Percentiles rank a stretch among this genome's conserved stretches.
phyloP scores from a whole-genome alignment of 2,113 vertebrate genomes.

The Pachypanchax playfairii region DNA sequence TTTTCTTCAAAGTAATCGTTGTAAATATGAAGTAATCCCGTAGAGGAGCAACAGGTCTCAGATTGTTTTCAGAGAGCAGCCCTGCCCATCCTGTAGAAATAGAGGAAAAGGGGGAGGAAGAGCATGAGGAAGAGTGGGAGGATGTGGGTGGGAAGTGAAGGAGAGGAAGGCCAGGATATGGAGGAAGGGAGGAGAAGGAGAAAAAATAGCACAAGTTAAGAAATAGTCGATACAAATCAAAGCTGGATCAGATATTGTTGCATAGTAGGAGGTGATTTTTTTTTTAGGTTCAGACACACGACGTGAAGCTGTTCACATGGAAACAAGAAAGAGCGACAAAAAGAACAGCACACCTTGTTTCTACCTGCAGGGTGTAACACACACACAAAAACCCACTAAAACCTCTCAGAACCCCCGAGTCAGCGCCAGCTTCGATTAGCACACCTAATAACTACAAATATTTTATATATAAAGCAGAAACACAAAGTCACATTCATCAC shows the following conservation, averaged over 20 bases:
- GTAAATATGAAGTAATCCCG: slow-evolving; percentile 23
- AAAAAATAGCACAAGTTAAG: slow-evolving; percentile 10
- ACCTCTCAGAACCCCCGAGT: too few species aligned
- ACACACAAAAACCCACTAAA: too few species aligned
- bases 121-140: slow-evolving; percentile 47
- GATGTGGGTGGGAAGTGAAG: slow-evolving; percentile 45
- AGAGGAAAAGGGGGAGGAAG: slow-evolving; percentile 52
- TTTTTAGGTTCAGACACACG: slow-evolving; percentile 48
- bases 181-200: slow-evolving; percentile 12
- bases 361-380: neutral
- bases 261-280: slow-evolving; percentile 30
- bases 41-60: slow-evolving; percentile 40
- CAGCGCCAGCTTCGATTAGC: too few species aligned
- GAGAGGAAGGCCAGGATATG: slow-evolving; percentile 44
- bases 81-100: slow-evolving; percentile 73
- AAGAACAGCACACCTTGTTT: neutral
- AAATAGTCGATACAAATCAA: slow-evolving; percentile 20
- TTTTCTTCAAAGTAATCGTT: slow-evolving; percentile 5
- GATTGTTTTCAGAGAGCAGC: slow-evolving; percentile 65
- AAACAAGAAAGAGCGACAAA: slow-evolving; percentile 13
- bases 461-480: too few species aligned
- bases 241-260: slow-evolving; percentile 46
- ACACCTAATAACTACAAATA: too few species aligned
- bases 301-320: slow-evolving; percentile 36
- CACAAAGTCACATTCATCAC: too few species aligned